Evolutionary conservation across 2,113 vertebrate genomes (phyloP).

Genomic region (Seriola quinqueradiata): DNA sequence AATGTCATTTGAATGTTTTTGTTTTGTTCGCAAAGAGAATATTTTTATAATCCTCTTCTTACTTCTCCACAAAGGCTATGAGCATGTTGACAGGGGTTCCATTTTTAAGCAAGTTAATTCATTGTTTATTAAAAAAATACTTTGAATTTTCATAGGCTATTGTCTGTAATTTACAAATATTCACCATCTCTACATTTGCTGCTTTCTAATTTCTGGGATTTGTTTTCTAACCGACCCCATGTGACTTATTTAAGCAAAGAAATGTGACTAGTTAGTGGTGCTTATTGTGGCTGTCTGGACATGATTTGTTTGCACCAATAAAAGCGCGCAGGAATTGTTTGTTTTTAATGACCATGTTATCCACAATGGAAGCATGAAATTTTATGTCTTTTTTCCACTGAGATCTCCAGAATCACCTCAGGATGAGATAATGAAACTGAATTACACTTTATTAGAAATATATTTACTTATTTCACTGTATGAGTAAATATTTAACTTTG

Average conservation of each 20-base stretch:
- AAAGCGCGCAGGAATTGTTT: constrained; percentile 69
- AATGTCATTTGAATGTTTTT: neutral
- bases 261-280: constrained; percentile 52
- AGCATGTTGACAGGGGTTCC: neutral
- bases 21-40: neutral
- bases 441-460: constrained; percentile 54
- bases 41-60: constrained; percentile 10
- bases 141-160: neutral
- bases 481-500: constrained; percentile 48
- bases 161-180: constrained; percentile 5
- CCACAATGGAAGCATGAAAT: constrained; percentile 73
- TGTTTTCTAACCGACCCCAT: constrained; percentile 34
- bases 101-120: constrained; percentile 2
- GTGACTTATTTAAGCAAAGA: constrained; percentile 31
- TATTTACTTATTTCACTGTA: constrained; percentile 44
- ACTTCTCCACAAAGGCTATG: neutral
- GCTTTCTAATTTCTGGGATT: constrained; percentile 8
- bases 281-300: constrained; percentile 64
- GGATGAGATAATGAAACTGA: constrained; percentile 56
- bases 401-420: constrained; percentile 61
- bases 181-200: neutral
- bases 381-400: constrained; percentile 71
- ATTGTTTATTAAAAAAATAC: neutral
- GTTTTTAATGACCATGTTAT: constrained; percentile 71
- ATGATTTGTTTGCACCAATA: constrained; percentile 77